Evolutionary conservation across 2,113 vertebrate genomes (phyloP).

Genomic region (Murina feae): DNA sequence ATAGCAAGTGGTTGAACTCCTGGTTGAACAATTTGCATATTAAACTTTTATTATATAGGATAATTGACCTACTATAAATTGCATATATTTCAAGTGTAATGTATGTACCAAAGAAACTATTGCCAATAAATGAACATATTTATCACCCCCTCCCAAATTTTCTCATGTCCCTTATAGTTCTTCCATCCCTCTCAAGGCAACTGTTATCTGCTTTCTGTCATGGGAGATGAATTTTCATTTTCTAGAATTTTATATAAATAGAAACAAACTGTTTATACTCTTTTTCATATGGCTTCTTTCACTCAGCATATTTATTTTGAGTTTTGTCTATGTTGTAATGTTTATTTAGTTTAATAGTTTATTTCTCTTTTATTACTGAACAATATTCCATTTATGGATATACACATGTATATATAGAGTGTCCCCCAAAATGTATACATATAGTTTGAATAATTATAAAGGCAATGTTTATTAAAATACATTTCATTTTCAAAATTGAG

Average conservation of each 20-base stretch:
- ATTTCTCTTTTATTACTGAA: constrained; percentile 7
- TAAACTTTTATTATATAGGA: no score
- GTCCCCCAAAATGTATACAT: no score
- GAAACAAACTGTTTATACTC: not conserved
- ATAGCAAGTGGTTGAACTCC: no score
- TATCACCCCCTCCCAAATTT: not conserved
- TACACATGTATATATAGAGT: not conserved
- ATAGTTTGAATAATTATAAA: no score
- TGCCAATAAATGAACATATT: not conserved
- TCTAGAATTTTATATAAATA: not conserved
- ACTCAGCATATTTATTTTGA: constrained; percentile 1
- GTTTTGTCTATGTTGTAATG: not conserved
- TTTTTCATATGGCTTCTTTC: not conserved
- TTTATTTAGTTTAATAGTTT: not conserved
- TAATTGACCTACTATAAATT: not conserved
- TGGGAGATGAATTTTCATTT: not conserved
- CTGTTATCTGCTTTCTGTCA: not conserved
- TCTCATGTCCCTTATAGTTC: not conserved
- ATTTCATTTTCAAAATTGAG: no score
- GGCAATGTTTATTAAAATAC: no score
- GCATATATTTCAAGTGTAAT: not conserved
- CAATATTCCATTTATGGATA: not conserved
- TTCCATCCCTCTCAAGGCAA: not conserved
- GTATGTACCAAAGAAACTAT: not conserved
- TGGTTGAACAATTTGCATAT: no score